Percentiles rank a stretch among this genome's conserved stretches.
Evolutionary conservation across 2,888 invertebrate genomes (phyloP).

Genomic region (Ophraella communa): DNA sequence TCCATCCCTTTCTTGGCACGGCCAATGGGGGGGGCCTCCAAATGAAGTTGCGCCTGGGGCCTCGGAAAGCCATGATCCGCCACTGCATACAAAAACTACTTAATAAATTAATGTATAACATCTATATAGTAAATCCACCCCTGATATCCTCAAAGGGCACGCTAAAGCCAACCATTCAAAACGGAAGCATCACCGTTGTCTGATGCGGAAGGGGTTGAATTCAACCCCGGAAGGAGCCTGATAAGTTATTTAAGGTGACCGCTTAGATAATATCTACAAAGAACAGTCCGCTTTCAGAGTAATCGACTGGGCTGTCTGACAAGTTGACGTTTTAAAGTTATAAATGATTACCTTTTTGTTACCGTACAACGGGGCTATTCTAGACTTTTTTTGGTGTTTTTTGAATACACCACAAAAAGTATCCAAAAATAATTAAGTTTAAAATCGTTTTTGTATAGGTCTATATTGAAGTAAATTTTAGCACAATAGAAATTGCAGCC

Average conservation of each 20-base stretch:
- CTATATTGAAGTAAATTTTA: no score
- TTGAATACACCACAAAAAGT: no score
- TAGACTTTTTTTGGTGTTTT: no score
- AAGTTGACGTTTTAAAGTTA: not conserved
- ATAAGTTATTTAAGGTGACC: slow-evolving; percentile 6
- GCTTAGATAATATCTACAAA: not conserved
- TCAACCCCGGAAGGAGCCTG: not conserved
- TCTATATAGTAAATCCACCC: not conserved
- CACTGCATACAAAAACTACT: no score
- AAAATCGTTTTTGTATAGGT: no score
- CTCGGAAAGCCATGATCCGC: no score
- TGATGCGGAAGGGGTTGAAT: not conserved
- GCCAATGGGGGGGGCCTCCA: no score
- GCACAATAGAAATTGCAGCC: no score
- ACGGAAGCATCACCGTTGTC: not conserved
- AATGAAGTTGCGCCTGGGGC: no score
- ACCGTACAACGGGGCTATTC: no score
- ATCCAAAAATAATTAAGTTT: no score
- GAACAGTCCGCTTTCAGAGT: not conserved
- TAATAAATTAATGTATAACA: not conserved
- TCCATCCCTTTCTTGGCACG: no score
- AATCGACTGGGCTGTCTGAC: not conserved
- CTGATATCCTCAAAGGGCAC: not conserved
- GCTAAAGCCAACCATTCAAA: not conserved
- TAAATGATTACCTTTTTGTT: not conserved